Conservation (phyloP, 1,140 invertebrate species). For the Hydropsyche tenuis region DNA sequence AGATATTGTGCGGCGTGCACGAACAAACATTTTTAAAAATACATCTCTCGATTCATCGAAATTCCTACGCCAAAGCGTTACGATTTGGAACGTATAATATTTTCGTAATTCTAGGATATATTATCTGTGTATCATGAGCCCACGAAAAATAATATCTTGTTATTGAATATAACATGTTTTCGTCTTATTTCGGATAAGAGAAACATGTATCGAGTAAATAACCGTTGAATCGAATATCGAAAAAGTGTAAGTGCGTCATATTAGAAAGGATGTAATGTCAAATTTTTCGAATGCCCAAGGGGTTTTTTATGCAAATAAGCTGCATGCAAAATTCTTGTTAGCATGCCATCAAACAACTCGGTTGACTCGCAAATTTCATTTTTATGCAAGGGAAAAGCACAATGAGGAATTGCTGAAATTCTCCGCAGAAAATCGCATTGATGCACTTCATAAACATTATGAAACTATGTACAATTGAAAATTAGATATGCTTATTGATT, state of each 20-base stretch:
- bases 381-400: constrained; percentile 10
- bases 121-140: no score
- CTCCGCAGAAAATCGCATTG: neutral
- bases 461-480: neutral
- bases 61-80: neutral
- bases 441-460: neutral
- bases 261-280: neutral
- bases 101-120: no score
- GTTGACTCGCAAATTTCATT: constrained; percentile 19
- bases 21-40: constrained; percentile 31
- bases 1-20: constrained; percentile 24
- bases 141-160: no score
- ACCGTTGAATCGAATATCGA: no score
- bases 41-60: constrained; percentile 7
- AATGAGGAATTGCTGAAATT: constrained; percentile 15
- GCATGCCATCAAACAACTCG: constrained; percentile 15
- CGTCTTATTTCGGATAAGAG: no score
- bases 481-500: no score
- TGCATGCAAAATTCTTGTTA: constrained; percentile 30
- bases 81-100: no score
- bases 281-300: neutral
- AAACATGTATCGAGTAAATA: no score
- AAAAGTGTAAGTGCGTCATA: no score
- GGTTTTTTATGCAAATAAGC: constrained; percentile 30
- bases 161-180: no score